Percentiles rank a stretch among this genome's conserved stretches.
phyloP scores from a whole-genome alignment of 2,113 vertebrate genomes.

The Willisornis vidua region DNA sequence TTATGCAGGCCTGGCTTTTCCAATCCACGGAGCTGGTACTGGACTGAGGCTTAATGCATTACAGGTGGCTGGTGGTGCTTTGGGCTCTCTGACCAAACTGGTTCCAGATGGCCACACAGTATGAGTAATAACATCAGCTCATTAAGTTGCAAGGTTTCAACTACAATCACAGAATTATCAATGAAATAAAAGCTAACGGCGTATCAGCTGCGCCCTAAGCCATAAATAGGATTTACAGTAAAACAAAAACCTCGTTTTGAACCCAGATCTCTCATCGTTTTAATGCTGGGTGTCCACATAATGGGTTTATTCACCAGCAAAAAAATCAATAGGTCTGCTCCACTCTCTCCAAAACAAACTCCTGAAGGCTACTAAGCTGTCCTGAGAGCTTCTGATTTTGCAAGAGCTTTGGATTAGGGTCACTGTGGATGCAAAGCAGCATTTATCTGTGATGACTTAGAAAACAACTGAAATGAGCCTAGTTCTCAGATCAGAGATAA shows the following conservation, averaged over 20 bases:
- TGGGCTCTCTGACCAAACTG: slow-evolving; percentile 75
- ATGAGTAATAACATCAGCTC: slow-evolving; percentile 76
- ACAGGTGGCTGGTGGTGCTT: slow-evolving; percentile 78
- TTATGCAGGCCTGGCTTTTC: slow-evolving; percentile 75
- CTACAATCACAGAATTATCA: slow-evolving; percentile 73
- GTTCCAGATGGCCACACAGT: slow-evolving; percentile 84
- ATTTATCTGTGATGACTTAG: slow-evolving; percentile 49
- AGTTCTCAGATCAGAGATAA: slow-evolving; percentile 40
- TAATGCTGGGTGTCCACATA: not conserved
- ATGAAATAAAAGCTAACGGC: slow-evolving; percentile 72
- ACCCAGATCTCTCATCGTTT: slow-evolving; percentile 36
- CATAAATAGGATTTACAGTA: slow-evolving; percentile 71
- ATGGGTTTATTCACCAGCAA: slow-evolving; percentile 56
- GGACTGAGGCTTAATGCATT: slow-evolving; percentile 79
- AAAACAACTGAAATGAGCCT: slow-evolving; percentile 27
- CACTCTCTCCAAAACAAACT: not conserved
- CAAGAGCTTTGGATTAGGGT: slow-evolving; percentile 47
- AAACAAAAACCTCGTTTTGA: slow-evolving; percentile 56
- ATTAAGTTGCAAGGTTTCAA: slow-evolving; percentile 74
- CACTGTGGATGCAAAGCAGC: slow-evolving; percentile 35
- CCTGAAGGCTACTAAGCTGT: slow-evolving; percentile 35
- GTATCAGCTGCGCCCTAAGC: slow-evolving; percentile 63
- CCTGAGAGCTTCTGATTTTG: slow-evolving; percentile 39
- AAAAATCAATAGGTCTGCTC: not conserved
- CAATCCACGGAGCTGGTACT: slow-evolving; percentile 69